Evolutionary conservation across 2,888 invertebrate species (phyloP), one percentile per base, ranked within the genome.

Genomic region (Calliopum simillimum): DNA sequence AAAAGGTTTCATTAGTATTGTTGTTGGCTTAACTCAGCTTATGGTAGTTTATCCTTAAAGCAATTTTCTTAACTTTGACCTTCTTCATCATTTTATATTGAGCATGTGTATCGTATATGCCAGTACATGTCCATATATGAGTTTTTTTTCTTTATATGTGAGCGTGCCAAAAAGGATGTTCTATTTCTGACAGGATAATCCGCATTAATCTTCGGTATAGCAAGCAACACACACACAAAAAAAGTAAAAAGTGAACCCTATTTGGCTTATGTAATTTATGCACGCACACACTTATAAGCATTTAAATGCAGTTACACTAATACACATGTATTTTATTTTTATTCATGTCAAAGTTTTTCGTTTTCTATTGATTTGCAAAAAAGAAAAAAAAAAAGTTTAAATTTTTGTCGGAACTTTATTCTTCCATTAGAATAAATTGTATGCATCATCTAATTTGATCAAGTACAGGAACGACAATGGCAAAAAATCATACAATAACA

Each of bases 171-270:
- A 44, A 44, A 44, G 61, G 61, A 43, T 44, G 43, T 12, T 44
- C 61, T 16, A 43, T 61, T 21, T 41, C 44, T 21, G 41, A 43
- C 44, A 43, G 61, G 61, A 61, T 44, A 61, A 61, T 41, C 61
- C 44, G 14, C 16, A 44, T 61, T 61, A 44, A 61, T 41, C 61
- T 44, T 19, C 19, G 43, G 33, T 33, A 58, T 41, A 23, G 53
- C 58, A 3, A 33, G 41, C 33, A 41, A 8, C 33, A 33, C 33
- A 33, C 33, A 33, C n/a, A n/a, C n/a, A n/a, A n/a, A n/a, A n/a
- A n/a, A n/a, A n/a, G n/a, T n/a, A 33, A 33, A 33, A 33, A 33
- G 1, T 4, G 5, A 33, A 33, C 33, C 33, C 33, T 33, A 33
- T 33, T 33, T 33, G 33, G 33, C 33, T 33, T 33, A 33, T 33